Base-by-base conservation (phyloP, 2,888 invertebrate species). In the Choristoneura rosaceana region DNA sequence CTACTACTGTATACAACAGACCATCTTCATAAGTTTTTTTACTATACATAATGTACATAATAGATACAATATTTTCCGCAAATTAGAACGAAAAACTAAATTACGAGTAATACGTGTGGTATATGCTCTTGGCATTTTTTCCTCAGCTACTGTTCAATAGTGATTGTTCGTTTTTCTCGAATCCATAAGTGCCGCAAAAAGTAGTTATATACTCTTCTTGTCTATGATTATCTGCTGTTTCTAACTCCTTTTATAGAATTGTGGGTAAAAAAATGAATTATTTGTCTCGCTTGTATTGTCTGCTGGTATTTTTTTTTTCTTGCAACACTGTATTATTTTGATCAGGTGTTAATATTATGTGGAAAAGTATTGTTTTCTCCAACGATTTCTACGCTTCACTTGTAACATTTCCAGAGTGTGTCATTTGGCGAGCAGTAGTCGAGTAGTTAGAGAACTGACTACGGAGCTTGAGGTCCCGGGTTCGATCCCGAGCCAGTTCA, bases 191-290 rank as follows among this genome's bases (percentile, higher is more conserved):
- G 25, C 17, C 12, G 50, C 33, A 64, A 64, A 64, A 64, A 63
- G n/a, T 12, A n/a, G n/a, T n/a, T n/a, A 38, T 47, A 33, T 47
- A 47, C 34, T 3, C 34, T 15, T 64, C 47, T 64, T 34, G 34
- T 50, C 15, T 10, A 50, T 34, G 34, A 15, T 7, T 10, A n/a
- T 38, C 38, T 38, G 43, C 10, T 45, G 62, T 62, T 62, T 62
- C 62, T 45, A 62, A 55, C 25, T 62, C 62, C 45, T 62, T 45
- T 45, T 62, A 62, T n/a, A 45, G 62, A 45, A 45, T 17, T 14
- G 25, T 8, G 2, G 34, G 3, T 34, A 62, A 62, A 33, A 43
- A 17, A 62, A 45, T 43, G 43, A 12, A 62, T 45, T 25, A 43
- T 43, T 43, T 15, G 41, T 41, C 41, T 15, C 25, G 43, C 12